These are phyloP conservation scores for Poecile montanus DNA, from an alignment of 2,797 vertebrate genomes.

Conservation along the genomic window DNA sequence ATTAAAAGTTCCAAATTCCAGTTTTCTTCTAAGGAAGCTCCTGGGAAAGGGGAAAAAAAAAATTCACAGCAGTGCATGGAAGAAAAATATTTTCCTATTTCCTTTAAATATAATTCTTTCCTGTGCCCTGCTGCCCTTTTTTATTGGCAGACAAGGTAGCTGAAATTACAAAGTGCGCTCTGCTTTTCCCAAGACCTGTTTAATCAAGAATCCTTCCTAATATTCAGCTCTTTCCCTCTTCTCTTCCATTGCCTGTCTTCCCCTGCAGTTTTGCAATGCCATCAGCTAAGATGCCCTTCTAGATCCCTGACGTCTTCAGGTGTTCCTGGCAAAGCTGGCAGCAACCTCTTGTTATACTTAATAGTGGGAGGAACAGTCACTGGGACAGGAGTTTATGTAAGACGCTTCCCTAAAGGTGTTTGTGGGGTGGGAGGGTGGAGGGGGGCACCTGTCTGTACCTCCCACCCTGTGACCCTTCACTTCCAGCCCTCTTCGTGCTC, in stretches of 20 bases:
- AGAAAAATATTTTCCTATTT: background rate
- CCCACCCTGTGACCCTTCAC: background rate
- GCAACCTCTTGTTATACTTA: slow-evolving; percentile 81
- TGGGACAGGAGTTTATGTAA: slow-evolving; percentile 84
- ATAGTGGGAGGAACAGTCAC: slow-evolving; percentile 83
- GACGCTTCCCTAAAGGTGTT: slow-evolving; percentile 50
- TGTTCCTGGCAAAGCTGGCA: slow-evolving; percentile 77
- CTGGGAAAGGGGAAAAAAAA: background rate
- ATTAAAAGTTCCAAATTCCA: background rate
- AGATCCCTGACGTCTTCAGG: slow-evolving; percentile 83
- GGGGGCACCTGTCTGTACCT: background rate
- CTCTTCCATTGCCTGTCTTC: slow-evolving; percentile 64
- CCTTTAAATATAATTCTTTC: background rate
- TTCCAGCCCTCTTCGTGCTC: background rate
- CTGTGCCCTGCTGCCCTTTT: background rate
- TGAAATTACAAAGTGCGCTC: slow-evolving; percentile 45
- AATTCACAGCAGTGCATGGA: background rate
- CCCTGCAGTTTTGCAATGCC: slow-evolving; percentile 77
- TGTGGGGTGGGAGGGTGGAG: slow-evolving; percentile 39
- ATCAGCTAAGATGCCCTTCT: slow-evolving; percentile 75
- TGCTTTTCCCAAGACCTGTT: slow-evolving; percentile 11
- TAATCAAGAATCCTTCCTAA: slow-evolving; percentile 52
- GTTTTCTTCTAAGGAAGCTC: background rate
- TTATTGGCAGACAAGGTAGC: slow-evolving; percentile 33
- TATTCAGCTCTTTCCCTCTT: slow-evolving; percentile 60